Base-by-base conservation (phyloP, 1,140 invertebrate genomes). In the Panagrolaimus sp. region DNA sequence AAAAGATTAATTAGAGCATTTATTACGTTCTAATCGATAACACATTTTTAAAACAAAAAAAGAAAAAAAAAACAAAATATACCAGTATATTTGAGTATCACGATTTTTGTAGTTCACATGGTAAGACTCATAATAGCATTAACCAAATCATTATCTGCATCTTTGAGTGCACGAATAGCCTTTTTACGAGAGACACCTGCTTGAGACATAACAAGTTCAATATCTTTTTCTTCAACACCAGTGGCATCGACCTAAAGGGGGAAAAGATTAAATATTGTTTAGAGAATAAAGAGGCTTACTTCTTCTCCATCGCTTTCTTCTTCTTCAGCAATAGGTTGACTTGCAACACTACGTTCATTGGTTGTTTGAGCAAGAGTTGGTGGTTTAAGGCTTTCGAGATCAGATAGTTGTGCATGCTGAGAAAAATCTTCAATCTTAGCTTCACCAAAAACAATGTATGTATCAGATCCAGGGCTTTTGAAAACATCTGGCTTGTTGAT, bases 371-470 rank as follows among this genome's bases (percentile, higher is more conserved):
- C 66, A 5, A 73, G 5, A n/a, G 38, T 44, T 5, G 89, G 89
- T 47, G 91, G 90, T 86, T 96, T 96, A 87, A 98, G 96, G 83
- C 96, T 93, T 84, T 99, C 95, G 68, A 95, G 94, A 63, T 96
- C 96, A 45, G 92, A 92, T 82, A 98, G 92, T 84, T 97, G 95
- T 51, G 96, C 95, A 86, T 98, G 95, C 80, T 98, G 95, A 75
- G 92, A 94, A 71, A 99, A 87, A 88, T 99, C 96, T 87, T 99
- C 96, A 83, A 99, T 98, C 89, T 99, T 99, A 23, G 96, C 95
- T 87, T 99, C 96, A 63, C 96, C 96, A 86, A 99, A 98, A 14
- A 99, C 92, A 83, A 99, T 97, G 85, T 98, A 99, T 11, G 95
- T 98, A 85, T 98, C 96, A 43, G 93, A 96, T 68, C 93, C 93